Conservation (phyloP, 2,888 invertebrate genomes). For the Omphaloscelis lunosa region DNA sequence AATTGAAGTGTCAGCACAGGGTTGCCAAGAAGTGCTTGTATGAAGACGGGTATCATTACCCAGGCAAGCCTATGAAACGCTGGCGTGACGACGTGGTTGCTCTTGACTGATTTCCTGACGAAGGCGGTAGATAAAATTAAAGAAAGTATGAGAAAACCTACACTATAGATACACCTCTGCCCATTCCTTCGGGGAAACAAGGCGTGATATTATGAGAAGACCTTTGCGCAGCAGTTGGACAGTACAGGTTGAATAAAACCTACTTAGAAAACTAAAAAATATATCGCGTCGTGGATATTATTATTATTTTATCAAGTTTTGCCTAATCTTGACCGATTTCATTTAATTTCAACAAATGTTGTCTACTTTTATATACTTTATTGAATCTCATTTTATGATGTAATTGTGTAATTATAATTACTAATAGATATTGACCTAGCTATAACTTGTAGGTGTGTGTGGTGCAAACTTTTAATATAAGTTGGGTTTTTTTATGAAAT, state of each 20-base stretch:
- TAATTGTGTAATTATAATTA: too few species aligned
- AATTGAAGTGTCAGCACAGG: neutral
- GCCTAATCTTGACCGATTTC: too few species aligned
- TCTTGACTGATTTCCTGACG: neutral
- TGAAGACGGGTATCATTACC: neutral
- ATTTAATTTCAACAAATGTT: too few species aligned
- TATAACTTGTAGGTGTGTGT: too few species aligned
- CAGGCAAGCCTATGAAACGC: neutral
- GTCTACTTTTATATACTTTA: too few species aligned
- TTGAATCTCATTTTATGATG: too few species aligned
- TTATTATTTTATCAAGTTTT: too few species aligned
- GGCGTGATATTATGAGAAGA: neutral
- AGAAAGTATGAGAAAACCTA: neutral
- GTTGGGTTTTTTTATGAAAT: too few species aligned
- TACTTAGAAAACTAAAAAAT: neutral
- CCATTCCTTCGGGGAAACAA: too few species aligned
- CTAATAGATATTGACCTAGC: too few species aligned
- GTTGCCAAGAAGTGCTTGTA: neutral
- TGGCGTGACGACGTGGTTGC: neutral
- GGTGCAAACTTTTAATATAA: too few species aligned
- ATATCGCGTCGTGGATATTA: neutral
- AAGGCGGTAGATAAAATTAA: neutral
- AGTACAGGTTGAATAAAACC: neutral
- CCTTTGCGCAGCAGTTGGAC: neutral
- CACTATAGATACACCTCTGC: too few species aligned